Evolutionary conservation across 2,797 vertebrate species (phyloP).

Genomic region (Anguilla marmorata): DNA sequence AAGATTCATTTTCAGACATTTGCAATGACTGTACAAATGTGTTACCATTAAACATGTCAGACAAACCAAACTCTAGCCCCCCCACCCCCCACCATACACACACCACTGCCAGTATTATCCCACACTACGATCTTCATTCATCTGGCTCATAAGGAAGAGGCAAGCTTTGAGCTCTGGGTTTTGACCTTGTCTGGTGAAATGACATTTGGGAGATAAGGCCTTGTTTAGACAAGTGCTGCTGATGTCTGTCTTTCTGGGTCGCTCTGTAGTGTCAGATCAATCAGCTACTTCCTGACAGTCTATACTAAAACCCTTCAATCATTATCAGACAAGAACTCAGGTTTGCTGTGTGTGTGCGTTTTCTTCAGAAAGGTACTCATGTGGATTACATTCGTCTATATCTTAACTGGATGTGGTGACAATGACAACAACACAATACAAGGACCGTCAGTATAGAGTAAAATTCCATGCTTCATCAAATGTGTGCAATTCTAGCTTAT

Average conservation of each 20-base stretch:
- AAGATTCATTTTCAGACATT: background rate
- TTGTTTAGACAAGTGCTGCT: background rate
- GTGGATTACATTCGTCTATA: background rate
- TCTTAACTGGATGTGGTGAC: background rate
- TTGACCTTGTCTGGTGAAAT: constrained; percentile 8
- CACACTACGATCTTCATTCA: background rate
- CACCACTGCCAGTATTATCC: background rate
- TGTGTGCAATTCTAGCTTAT: background rate
- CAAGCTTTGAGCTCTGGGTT: background rate
- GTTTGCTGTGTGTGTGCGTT: background rate
- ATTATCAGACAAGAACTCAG: background rate
- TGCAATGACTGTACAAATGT: background rate
- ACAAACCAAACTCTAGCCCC: background rate
- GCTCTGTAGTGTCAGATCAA: background rate
- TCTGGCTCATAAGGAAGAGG: background rate
- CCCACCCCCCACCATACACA: background rate
- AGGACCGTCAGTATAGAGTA: background rate
- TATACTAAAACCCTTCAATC: background rate
- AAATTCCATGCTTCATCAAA: background rate
- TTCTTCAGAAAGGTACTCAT: background rate
- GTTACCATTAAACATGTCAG: background rate
- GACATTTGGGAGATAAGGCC: background rate
- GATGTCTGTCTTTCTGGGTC: background rate
- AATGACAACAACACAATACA: background rate
- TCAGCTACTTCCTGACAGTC: background rate